These are phyloP conservation scores for Eurytoma californica DNA, from an alignment of 2,888 invertebrate species.

Conservation along the genomic window DNA sequence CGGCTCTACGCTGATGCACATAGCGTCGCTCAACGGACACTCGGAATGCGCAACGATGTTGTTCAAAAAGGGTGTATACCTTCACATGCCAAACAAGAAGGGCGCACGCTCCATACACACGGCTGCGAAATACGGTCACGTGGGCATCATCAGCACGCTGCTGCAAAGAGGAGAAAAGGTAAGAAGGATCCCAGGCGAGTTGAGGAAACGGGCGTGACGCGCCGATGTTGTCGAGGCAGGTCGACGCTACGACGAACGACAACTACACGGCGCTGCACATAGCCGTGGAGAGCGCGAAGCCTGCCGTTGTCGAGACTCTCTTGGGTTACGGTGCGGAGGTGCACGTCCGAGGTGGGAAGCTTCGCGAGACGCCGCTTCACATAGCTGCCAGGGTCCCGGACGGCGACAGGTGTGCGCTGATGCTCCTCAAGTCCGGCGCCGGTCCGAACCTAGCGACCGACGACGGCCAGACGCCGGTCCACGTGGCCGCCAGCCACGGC, in stretches of 20 bases:
- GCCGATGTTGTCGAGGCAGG: constrained; percentile 55
- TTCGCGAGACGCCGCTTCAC: constrained; percentile 96
- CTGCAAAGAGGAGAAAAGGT: constrained; percentile 97
- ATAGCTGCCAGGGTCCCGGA: constrained; percentile 96
- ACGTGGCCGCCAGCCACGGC: constrained; percentile 95
- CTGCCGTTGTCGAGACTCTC: constrained; percentile 95
- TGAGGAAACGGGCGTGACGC: no score
- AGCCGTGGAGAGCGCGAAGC: constrained; percentile 95
- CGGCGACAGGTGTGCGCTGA: constrained; percentile 94
- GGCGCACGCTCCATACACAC: constrained; percentile 99
- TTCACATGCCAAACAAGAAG: constrained; percentile 99
- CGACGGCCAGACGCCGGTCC: constrained; percentile 97
- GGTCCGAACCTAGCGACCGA: constrained; percentile 96
- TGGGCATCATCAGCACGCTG: constrained; percentile 96
- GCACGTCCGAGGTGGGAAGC: constrained; percentile 92
- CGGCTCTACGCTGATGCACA: constrained; percentile 98
- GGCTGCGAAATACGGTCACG: constrained; percentile 97
- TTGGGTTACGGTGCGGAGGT: constrained; percentile 99
- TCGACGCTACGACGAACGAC: constrained; percentile 78
- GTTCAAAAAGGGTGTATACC: constrained; percentile 98
- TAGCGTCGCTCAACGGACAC: constrained; percentile 97
- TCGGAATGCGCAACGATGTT: constrained; percentile 99
- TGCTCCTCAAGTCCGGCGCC: constrained; percentile 98
- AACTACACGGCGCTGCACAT: constrained; percentile 98
- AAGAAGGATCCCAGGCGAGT: no score